Evolutionary conservation across 2,797 vertebrate species (phyloP).

Genomic region (Falco berigora): DNA sequence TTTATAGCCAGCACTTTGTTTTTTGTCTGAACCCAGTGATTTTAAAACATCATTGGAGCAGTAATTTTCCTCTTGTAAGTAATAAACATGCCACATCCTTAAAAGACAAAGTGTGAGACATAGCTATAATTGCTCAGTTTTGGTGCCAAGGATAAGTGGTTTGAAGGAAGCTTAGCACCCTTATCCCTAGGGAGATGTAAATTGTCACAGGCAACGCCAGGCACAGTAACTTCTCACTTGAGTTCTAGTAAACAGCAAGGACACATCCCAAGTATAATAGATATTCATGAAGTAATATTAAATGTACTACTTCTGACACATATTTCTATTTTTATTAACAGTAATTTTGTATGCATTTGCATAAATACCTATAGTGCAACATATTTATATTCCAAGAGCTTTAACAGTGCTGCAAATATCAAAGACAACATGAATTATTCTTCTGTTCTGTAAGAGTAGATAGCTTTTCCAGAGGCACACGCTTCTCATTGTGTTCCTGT

Average conservation of each 20-base stretch:
- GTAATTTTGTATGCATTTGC: background rate
- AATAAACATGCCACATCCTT: slow-evolving; percentile 35
- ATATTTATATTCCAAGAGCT: background rate
- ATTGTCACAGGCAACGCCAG: background rate
- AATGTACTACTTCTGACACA: background rate
- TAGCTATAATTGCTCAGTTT: slow-evolving; percentile 6
- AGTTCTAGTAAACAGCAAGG: background rate
- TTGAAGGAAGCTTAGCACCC: slow-evolving; percentile 24
- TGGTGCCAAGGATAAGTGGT: slow-evolving; percentile 19
- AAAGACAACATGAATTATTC: background rate
- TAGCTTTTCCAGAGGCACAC: background rate
- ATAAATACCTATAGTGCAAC: background rate
- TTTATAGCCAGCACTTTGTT: background rate
- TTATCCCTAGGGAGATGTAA: slow-evolving; percentile 7
- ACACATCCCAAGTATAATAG: background rate
- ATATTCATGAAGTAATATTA: background rate
- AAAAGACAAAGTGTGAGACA: slow-evolving; percentile 20
- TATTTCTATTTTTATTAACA: background rate
- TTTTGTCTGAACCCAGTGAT: background rate
- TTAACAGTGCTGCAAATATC: background rate
- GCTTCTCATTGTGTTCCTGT: background rate
- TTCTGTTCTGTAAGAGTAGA: background rate
- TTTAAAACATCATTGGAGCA: background rate
- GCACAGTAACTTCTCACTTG: background rate
- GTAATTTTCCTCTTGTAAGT: slow-evolving; percentile 13